Base-by-base conservation (phyloP, 2,888 invertebrate species). In the Diadegma fenestrale region DNA sequence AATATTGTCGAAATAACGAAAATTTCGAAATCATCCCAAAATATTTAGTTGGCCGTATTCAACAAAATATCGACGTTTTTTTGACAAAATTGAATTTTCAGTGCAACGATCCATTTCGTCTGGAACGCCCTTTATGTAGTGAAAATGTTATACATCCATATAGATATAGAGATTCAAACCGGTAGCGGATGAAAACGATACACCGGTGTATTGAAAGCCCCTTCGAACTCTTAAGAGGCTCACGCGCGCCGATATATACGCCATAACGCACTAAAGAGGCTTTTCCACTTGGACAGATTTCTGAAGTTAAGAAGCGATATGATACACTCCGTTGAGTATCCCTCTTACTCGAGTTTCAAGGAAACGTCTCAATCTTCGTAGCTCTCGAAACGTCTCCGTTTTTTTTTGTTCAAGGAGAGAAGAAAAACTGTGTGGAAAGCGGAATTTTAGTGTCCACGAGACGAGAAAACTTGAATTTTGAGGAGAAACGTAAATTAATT, bases 151-250 rank as follows among this genome's bases (percentile, higher is more conserved):
- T 58, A 58, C n/a, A 48, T 4, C 2, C 30, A 30, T 4, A 30
- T 54, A 54, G 22, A 54, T 14, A 45, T 68, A 71, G 76, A 54
- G 51, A 64, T 48, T 30, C 17, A 48, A 30, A 68, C 72, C 84
- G 77, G 84, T 84, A 80, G 84, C 72, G 61, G 72, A 84, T 84
- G 84, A 84, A 84, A 84, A 71, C 80, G 84, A 84, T 84, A 84
- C 64, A 84, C 72, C 77, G 76, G 76, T 72, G 54, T 71, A 80
- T 84, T 77, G 84, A 80, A 71, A 80, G 76, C 54, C 76, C 61
- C 30, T 58, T 63, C 68, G 51, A 54, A 82, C 64, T 78, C 37
- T 73, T 72, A 43, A 69, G 80, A 75, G 22, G 80, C 72, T 63
- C 43, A 45, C 82, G 83, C 75, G 58, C 63, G 43, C 51, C 83